phyloP scores from a whole-genome alignment of 2,113 vertebrate genomes.

The Macaca mulatta region DNA sequence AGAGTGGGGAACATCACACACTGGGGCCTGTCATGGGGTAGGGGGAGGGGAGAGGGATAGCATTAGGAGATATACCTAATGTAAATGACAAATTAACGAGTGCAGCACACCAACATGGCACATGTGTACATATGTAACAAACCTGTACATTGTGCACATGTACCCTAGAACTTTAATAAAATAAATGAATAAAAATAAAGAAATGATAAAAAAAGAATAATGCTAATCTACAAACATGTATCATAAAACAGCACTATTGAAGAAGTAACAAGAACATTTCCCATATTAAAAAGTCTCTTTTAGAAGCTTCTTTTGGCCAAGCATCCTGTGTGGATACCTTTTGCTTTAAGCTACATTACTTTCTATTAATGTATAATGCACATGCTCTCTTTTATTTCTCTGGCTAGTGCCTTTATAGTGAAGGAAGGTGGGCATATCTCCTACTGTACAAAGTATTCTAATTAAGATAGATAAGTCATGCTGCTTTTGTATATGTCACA shows the following conservation, averaged over 20 bases:
- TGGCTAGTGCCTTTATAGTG: neutral
- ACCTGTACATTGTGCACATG: too few relatives aligned
- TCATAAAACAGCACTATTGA: neutral
- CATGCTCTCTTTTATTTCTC: slow-evolving; percentile 40
- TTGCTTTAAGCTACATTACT: neutral
- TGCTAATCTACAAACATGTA: neutral
- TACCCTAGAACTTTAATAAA: too few relatives aligned
- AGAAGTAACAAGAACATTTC: neutral
- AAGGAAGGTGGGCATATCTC: slow-evolving; percentile 33
- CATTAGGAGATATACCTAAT: too few relatives aligned
- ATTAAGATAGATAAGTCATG: slow-evolving; percentile 67
- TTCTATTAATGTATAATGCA: neutral
- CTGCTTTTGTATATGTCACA: slow-evolving; percentile 71
- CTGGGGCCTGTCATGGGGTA: too few relatives aligned
- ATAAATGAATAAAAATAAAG: too few relatives aligned
- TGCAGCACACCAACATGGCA: too few relatives aligned
- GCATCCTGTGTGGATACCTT: neutral
- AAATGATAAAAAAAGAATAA: neutral
- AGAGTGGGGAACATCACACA: too few relatives aligned
- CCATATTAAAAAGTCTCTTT: neutral
- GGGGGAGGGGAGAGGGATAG: too few relatives aligned
- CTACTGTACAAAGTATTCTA: slow-evolving; percentile 61
- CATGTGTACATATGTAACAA: too few relatives aligned
- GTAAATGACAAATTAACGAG: too few relatives aligned
- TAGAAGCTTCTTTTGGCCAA: neutral